Percentiles rank a stretch among this genome's conserved stretches.
phyloP scores from a whole-genome alignment of 2,888 invertebrate species.

The Cryptus viduatorius region DNA sequence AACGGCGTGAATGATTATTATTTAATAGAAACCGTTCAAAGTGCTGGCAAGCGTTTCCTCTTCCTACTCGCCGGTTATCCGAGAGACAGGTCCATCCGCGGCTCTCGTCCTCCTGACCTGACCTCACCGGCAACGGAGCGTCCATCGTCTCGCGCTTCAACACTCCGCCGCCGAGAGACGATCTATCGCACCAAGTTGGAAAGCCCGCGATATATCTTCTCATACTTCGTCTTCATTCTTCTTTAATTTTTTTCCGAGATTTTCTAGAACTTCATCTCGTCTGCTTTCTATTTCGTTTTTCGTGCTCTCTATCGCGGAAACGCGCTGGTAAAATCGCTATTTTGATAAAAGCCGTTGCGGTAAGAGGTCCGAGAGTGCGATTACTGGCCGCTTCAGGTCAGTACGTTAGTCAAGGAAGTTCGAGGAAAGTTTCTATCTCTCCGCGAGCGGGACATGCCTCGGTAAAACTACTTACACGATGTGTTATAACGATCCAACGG shows the following conservation, averaged over 20 bases:
- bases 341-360: slow-evolving; percentile 35
- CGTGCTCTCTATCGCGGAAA: slow-evolving; percentile 2
- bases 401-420: slow-evolving; percentile 23
- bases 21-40: slow-evolving; percentile 55
- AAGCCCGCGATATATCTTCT: slow-evolving; percentile 28
- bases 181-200: slow-evolving; percentile 50
- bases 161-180: slow-evolving; percentile 7
- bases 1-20: slow-evolving; percentile 38
- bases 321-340: background rate
- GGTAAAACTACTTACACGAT: slow-evolving; percentile 28
- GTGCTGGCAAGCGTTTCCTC: slow-evolving; percentile 23
- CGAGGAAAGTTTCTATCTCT: slow-evolving; percentile 50
- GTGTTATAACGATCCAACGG: slow-evolving; percentile 35
- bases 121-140: slow-evolving; percentile 53
- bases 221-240: background rate
- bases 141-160: background rate
- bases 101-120: slow-evolving; percentile 68
- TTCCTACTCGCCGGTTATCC: slow-evolving; percentile 42
- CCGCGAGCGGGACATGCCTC: background rate
- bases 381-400: background rate
- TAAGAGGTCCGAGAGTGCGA: slow-evolving; percentile 24
- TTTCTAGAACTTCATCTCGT: background rate
- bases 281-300: slow-evolving; percentile 41
- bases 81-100: slow-evolving; percentile 21
- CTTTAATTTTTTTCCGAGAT: background rate